Base-by-base conservation (phyloP, 2,113 vertebrate species). In the Erythrolamprus reginae region DNA sequence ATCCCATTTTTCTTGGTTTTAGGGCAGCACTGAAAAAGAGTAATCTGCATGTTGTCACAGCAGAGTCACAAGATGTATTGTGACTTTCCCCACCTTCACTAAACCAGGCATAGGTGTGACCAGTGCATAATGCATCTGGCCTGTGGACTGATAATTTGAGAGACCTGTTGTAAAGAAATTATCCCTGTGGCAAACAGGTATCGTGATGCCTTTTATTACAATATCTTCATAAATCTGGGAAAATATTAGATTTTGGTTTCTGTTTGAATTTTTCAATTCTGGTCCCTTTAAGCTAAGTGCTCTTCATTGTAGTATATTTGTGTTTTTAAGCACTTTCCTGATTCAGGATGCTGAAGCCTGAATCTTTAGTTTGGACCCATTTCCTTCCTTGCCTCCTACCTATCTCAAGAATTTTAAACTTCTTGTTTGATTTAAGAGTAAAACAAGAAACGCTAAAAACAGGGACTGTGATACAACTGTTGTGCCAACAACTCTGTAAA, bases 301-400 rank as follows among this genome's bases (percentile, higher is more conserved):
- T 77, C 58, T 88, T 88, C 7, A 53, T 28, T 10, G 17, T 55
- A 12, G 52, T 26, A 42, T 89, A 77, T 42, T 83, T 55, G 9
- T 48, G 42, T 89, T 52, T 82, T 82, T 82, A 89, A 89, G 65
- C n/a, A 26, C 38, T 83, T 89, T 89, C 38, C 77, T 89, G 77
- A 52, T 15, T 83, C 70, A 89, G 77, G 51, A 55, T 83, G 33
- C 77, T 83, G 51, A 89, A 19, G 77, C 42, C 42, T 55, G 70
- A 83, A 89, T 7, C 61, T 53, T 82, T 82, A 42, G 70, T 23
- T 52, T 47, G 51, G 88, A 83, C 38, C 28, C 4, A 56, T 89
- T 89, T 89, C 77, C 38, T 89, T 45, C 77, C 88, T 55, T n/a
- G 24, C 13, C 10, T 83, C 77, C 53, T 83, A 28, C 77, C 33